Conservation (phyloP, 2,888 invertebrate species). For the Brachyopa scutellaris region DNA sequence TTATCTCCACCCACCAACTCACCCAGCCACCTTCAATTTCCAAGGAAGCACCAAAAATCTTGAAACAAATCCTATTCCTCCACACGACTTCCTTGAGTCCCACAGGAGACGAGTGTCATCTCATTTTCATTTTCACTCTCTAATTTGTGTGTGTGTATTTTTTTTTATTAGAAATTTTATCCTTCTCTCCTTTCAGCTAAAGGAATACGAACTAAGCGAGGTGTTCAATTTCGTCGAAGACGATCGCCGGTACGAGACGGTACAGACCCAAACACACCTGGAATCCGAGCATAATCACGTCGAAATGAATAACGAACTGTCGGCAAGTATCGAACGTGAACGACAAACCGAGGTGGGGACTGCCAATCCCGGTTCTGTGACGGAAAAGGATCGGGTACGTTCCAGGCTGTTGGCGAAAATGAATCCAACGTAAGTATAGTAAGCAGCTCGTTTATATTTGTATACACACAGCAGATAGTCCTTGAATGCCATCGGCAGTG, state of each 20-base stretch:
- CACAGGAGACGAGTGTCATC: not conserved
- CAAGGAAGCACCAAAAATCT: conserved; percentile 4
- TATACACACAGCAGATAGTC: not conserved
- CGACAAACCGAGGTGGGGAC: conserved; percentile 85
- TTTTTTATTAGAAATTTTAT: conserved; percentile 58
- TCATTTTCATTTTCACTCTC: conserved; percentile 33
- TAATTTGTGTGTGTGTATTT: conserved; percentile 43
- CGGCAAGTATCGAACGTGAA: conserved; percentile 91
- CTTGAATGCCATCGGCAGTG: not conserved
- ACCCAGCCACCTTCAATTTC: not conserved
- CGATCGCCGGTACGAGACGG: conserved; percentile 88
- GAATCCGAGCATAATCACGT: conserved; percentile 82
- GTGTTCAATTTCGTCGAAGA: conserved; percentile 92
- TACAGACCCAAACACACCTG: conserved; percentile 82
- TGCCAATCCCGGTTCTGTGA: conserved; percentile 80
- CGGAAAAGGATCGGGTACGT: conserved; percentile 82
- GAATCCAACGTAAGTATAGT: conserved; percentile 80
- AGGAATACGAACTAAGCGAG: conserved; percentile 93
- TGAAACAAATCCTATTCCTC: conserved; percentile 48
- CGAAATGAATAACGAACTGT: conserved; percentile 89
- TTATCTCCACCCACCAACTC: conserved; percentile 13
- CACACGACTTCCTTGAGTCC: not conserved
- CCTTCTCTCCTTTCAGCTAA: conserved; percentile 84
- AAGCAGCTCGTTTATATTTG: too few relatives aligned
- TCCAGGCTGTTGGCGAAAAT: conserved; percentile 80